phyloP scores from a whole-genome alignment of 2,888 invertebrate species.

The Serrognathus titanus region DNA sequence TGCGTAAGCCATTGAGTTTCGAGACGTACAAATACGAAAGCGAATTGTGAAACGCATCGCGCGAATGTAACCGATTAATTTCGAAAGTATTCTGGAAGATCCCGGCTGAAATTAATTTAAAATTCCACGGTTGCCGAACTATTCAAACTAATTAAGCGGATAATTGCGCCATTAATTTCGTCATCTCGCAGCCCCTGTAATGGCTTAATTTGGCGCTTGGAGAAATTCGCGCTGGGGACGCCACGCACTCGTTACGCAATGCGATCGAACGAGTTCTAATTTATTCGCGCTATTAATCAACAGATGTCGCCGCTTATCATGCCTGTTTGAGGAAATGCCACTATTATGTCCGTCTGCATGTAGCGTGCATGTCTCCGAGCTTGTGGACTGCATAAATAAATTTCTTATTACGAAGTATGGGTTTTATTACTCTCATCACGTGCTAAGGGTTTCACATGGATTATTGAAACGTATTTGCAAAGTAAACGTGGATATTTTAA shows the following conservation, averaged over 20 bases:
- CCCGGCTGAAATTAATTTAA: slow-evolving; percentile 24
- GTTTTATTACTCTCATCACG: too few relatives aligned
- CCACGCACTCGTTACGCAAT: not conserved
- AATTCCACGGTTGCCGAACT: slow-evolving; percentile 27
- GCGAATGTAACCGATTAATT: slow-evolving; percentile 3
- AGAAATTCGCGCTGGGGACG: not conserved
- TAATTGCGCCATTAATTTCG: slow-evolving; percentile 31
- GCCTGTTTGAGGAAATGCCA: slow-evolving; percentile 1
- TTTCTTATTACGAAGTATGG: not conserved
- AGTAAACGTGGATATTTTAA: too few relatives aligned
- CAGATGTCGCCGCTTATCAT: slow-evolving; percentile 1
- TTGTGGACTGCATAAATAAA: not conserved
- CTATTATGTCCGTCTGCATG: not conserved
- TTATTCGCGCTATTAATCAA: slow-evolving; percentile 2
- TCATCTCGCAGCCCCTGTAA: not conserved
- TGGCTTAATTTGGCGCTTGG: not conserved
- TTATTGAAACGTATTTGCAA: too few relatives aligned
- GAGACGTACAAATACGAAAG: slow-evolving; percentile 1
- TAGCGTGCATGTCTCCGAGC: not conserved
- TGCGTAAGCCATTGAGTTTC: too few relatives aligned
- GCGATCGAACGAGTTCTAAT: not conserved
- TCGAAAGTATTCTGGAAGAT: not conserved
- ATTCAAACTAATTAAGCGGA: slow-evolving; percentile 30
- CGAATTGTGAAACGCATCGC: slow-evolving; percentile 16
- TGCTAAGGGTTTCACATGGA: too few relatives aligned